phyloP scores from a whole-genome alignment of 2,888 invertebrate species.

The Strigamia maritima region DNA sequence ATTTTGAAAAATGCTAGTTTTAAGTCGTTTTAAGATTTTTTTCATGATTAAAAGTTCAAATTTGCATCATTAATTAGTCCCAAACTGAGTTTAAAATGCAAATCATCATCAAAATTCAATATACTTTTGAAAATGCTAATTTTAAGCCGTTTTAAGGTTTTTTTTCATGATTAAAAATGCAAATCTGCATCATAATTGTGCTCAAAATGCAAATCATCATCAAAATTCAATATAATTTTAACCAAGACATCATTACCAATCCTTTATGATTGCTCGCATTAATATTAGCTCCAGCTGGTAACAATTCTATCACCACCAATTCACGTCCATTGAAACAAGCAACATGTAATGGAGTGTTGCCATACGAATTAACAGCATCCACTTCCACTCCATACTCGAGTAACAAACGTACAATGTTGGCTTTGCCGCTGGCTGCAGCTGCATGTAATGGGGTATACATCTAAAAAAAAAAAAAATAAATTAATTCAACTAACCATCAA shows the following conservation, averaged over 20 bases:
- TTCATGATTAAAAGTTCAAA: too few species aligned
- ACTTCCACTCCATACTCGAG: conserved; percentile 60
- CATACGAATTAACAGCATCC: conserved; percentile 59
- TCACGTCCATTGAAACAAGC: conserved; percentile 63
- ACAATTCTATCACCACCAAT: conserved; percentile 58
- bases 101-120: neutral
- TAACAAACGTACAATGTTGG: conserved; percentile 54
- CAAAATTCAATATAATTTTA: neutral
- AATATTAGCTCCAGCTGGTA: conserved; percentile 56
- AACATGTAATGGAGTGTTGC: conserved; percentile 62
- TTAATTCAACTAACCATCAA: neutral
- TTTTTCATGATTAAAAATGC: too few species aligned
- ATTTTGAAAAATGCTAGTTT: too few species aligned
- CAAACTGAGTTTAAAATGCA: too few species aligned
- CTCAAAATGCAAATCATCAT: neutral
- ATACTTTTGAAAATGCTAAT: too few species aligned
- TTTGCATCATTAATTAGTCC: too few species aligned
- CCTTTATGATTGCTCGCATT: conserved; percentile 60
- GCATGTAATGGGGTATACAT: conserved; percentile 63
- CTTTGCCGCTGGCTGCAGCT: conserved; percentile 60
- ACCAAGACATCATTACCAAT: conserved; percentile 48
- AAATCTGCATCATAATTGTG: too few species aligned
- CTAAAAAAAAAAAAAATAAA: conserved; percentile 45
- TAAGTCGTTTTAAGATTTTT: too few species aligned
- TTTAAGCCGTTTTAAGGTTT: too few species aligned